phyloP scores from a whole-genome alignment of 2,888 invertebrate species.

The Agrilus mali region DNA sequence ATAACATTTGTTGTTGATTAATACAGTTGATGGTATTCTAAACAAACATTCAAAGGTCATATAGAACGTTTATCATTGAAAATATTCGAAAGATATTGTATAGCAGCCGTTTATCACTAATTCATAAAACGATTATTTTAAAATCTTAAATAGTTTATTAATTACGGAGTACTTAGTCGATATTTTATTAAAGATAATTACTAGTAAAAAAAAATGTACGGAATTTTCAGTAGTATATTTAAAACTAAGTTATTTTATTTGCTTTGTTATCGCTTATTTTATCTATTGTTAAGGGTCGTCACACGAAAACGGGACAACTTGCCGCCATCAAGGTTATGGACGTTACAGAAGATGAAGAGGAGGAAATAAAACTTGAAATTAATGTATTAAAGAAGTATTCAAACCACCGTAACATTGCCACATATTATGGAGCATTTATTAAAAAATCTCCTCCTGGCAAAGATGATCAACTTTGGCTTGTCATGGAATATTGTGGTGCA shows the following conservation, averaged over 20 bases:
- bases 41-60: too few species aligned
- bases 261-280: conserved; percentile 1
- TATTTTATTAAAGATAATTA: too few species aligned
- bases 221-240: too few species aligned
- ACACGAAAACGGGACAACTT: conserved; percentile 98
- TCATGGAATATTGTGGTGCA: conserved; percentile 99
- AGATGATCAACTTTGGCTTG: conserved; percentile 98
- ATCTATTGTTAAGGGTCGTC: conserved; percentile 74
- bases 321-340: conserved; percentile 99
- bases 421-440: conserved; percentile 99
- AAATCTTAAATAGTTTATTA: not conserved
- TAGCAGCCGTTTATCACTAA: too few species aligned
- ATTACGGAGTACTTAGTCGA: too few species aligned
- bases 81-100: too few species aligned
- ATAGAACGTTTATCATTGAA: too few species aligned
- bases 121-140: not conserved
- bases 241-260: too few species aligned
- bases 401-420: conserved; percentile 98
- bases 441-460: conserved; percentile 98
- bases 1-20: too few species aligned
- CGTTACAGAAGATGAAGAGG: conserved; percentile 99
- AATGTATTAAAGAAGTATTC: conserved; percentile 99
- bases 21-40: too few species aligned
- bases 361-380: conserved; percentile 99
- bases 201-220: too few species aligned